A percentile compares a stretch with the other conserved stretches of the same genome.
phyloP scores from a whole-genome alignment of 2,888 invertebrate species.

The Sphaeridia pumilis region DNA sequence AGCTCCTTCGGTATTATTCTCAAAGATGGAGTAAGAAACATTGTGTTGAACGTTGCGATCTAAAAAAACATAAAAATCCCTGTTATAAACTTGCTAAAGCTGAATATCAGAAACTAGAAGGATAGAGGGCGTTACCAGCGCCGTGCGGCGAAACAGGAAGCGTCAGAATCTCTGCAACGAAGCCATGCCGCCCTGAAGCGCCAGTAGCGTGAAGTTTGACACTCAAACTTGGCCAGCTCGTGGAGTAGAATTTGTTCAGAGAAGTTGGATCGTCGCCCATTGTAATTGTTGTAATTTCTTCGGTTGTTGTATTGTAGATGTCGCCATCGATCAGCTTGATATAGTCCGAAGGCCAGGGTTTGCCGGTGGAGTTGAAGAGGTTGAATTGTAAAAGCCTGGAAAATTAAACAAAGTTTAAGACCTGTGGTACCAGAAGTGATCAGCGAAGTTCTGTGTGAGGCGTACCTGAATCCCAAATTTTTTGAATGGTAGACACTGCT shows the following conservation, averaged over 20 bases:
- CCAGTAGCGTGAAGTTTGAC: constrained; percentile 88
- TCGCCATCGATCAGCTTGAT: constrained; percentile 85
- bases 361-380: constrained; percentile 73
- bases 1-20: constrained; percentile 74
- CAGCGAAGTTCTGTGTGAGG: background rate
- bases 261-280: constrained; percentile 33
- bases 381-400: constrained; percentile 72
- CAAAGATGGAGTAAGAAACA: constrained; percentile 67
- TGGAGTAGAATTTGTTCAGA: constrained; percentile 57
- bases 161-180: constrained; percentile 92
- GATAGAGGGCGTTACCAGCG: constrained; percentile 58
- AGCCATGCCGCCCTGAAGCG: constrained; percentile 85
- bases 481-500: constrained; percentile 72
- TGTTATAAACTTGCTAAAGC: background rate
- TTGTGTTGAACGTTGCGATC: constrained; percentile 86
- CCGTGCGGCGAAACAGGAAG: constrained; percentile 83
- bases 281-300: constrained; percentile 45
- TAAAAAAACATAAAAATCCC: constrained; percentile 40
- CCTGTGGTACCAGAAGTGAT: no score
- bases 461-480: constrained; percentile 64
- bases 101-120: no score
- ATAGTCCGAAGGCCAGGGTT: constrained; percentile 69
- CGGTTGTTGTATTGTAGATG: constrained; percentile 73
- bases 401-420: constrained; percentile 7
- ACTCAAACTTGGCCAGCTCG: constrained; percentile 67